phyloP scores from a whole-genome alignment of 2,797 vertebrate genomes.

The Tragelaphus eurycerus region DNA sequence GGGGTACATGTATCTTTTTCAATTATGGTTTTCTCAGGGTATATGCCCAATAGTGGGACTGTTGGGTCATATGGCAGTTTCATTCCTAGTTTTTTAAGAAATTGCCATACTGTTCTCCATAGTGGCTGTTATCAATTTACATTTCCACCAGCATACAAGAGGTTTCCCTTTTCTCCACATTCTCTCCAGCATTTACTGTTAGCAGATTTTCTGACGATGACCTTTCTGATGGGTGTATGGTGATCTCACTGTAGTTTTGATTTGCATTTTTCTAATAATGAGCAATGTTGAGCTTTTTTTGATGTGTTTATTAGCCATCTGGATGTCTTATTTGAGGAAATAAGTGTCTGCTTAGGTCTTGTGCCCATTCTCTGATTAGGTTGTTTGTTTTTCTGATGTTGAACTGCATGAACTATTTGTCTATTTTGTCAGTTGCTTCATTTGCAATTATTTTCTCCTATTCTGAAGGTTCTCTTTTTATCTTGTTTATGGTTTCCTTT shows the following conservation, averaged over 20 bases:
- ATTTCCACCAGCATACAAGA: not conserved
- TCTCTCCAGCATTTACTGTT: not conserved
- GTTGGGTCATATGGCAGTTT: not conserved
- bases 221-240: not conserved
- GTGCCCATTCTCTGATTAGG: not conserved
- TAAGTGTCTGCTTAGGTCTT: not conserved
- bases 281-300: not conserved
- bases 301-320: not conserved
- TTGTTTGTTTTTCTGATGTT: not conserved
- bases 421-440: not conserved
- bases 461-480: not conserved
- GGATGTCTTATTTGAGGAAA: not conserved
- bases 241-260: not conserved
- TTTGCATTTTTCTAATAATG: not conserved
- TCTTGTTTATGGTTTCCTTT: not conserved
- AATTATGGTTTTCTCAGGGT: not conserved
- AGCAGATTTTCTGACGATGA: not conserved
- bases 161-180: not conserved
- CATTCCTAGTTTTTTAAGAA: not conserved
- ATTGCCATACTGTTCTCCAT: not conserved
- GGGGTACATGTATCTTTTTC: not conserved
- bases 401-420: not conserved
- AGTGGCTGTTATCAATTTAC: not conserved
- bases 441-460: not conserved
- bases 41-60: not conserved